These are phyloP conservation scores for Leuctra nigra DNA, from an alignment of 2,888 invertebrate species.

Conservation along the genomic window DNA sequence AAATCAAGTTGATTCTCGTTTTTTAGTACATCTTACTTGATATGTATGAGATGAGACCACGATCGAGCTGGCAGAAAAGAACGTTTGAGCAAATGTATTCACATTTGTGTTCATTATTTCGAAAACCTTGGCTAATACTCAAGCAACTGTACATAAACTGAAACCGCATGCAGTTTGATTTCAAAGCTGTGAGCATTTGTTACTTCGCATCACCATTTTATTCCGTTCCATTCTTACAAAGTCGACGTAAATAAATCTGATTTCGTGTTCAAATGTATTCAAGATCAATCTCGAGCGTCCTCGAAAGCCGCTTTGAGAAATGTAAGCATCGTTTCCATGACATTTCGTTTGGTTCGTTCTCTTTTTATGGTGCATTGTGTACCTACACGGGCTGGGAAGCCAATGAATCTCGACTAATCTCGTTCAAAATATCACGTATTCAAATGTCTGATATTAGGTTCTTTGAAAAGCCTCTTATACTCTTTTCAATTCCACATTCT, in stretches of 20 bases:
- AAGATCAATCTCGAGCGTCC: constrained; percentile 14
- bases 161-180: too few species aligned
- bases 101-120: too few species aligned
- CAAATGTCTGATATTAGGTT: constrained; percentile 1
- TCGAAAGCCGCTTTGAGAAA: constrained; percentile 8
- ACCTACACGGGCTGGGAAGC: not conserved
- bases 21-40: too few species aligned
- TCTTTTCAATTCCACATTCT: constrained; percentile 5
- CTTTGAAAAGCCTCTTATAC: constrained; percentile 2
- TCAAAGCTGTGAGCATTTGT: too few species aligned
- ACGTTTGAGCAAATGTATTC: too few species aligned
- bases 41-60: too few species aligned
- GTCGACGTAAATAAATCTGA: constrained; percentile 2
- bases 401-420: constrained; percentile 12
- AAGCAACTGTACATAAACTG: too few species aligned
- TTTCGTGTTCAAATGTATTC: constrained; percentile 10
- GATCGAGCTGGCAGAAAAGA: too few species aligned
- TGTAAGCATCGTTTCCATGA: constrained; percentile 4
- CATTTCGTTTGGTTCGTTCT: constrained; percentile 5
- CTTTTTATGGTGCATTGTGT: not conserved
- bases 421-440: constrained; percentile 12
- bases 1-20: too few species aligned
- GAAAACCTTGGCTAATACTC: too few species aligned
- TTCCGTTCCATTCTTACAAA: not conserved
- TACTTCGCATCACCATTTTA: too few species aligned